Evolutionary conservation across 2,888 invertebrate genomes (phyloP), one percentile per base, ranked within the genome.

Genomic region (Aspidiotus destructor): DNA sequence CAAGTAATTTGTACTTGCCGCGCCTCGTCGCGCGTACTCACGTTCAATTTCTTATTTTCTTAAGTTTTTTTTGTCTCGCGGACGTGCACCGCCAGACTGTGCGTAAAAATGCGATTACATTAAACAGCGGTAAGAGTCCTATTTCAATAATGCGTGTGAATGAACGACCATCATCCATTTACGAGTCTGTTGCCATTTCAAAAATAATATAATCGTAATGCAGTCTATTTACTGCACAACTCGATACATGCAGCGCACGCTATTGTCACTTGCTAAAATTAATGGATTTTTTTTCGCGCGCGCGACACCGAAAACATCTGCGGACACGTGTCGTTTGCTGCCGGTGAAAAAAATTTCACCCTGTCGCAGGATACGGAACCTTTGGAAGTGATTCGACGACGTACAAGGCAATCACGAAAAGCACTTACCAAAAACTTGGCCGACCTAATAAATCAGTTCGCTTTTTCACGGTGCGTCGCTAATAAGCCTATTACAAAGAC

Each of bases 271-370:
- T 17, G 61, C 48, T 41, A 44, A 61, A 61, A 61, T 61, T 61
- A 61, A 61, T 61, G 61, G 61, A 42, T 61, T 61, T 61, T 61
- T 17, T 42, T 48, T 15, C 15, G 48, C 41, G 41, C 48, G 17
- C 61, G 61, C 28, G 28, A 28, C 28, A 28, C 28, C 28, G 11
- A 63, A 62, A 63, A 63, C 63, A 63, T 63, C 63, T 63, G 63
- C 63, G 63, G 63, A 63, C 63, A 63, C 63, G 63, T 63, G 63
- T 63, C 63, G 53, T 63, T 63, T 63, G 63, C 55, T 41, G 41
- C 10, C 8, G n/a, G 40, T 17, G 41, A 28, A 16, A 63, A 63
- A 54, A 53, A 15, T 63, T 63, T 5, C 63, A 54, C n/a, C 55
- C n/a, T 13, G n/a, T 54, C 5, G 55, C 9, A 54, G 17, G n/a